phyloP scores from a whole-genome alignment of 1,140 invertebrate genomes.

The Diabrotica virgifera region DNA sequence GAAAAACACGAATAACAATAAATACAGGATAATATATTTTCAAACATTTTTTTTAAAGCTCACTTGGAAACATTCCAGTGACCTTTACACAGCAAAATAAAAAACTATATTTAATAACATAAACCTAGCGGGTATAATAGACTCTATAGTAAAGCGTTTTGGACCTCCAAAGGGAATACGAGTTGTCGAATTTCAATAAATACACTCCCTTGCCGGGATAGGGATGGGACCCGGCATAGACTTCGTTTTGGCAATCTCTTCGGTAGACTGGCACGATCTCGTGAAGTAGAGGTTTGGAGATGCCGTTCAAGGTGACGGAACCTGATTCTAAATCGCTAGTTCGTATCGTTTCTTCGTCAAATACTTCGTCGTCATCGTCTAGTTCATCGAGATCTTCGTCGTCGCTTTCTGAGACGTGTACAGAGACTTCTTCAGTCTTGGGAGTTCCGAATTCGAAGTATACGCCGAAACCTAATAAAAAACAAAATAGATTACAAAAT shows the following conservation, averaged over 20 bases:
- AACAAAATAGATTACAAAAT: background rate
- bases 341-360: slow-evolving; percentile 55
- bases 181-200: slow-evolving; percentile 98
- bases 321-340: slow-evolving; percentile 45
- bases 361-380: slow-evolving; percentile 68
- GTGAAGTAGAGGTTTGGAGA: slow-evolving; percentile 42
- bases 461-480: slow-evolving; percentile 84
- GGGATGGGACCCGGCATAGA: slow-evolving; percentile 94
- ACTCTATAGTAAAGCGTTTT: slow-evolving; percentile 99
- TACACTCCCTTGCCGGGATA: slow-evolving; percentile 98
- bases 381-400: slow-evolving; percentile 85
- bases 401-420: slow-evolving; percentile 89
- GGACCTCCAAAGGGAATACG: slow-evolving; percentile 97
- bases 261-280: slow-evolving; percentile 88
- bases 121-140: slow-evolving; percentile 79
- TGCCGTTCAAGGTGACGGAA: slow-evolving; percentile 29
- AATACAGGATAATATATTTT: slow-evolving; percentile 7
- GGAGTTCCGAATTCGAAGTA: slow-evolving; percentile 97
- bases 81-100: slow-evolving; percentile 29
- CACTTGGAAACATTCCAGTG: background rate
- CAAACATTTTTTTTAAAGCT: background rate
- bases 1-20: background rate
- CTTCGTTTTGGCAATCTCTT: slow-evolving; percentile 93
- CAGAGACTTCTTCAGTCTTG: slow-evolving; percentile 76
- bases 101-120: slow-evolving; percentile 18